Conservation (phyloP, 1,140 invertebrate species). For the Cheumatopsyche charites region DNA sequence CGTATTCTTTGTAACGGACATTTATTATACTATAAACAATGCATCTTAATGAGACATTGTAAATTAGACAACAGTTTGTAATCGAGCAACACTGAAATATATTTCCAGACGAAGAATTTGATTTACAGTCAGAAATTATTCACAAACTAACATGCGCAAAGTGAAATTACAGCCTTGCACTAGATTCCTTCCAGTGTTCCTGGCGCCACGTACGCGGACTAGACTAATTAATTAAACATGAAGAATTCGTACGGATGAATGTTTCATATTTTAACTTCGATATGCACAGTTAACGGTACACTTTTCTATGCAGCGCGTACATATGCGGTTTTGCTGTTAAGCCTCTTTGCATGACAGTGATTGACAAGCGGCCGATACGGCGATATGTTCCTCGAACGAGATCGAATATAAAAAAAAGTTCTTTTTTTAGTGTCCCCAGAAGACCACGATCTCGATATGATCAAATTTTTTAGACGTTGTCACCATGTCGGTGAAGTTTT, state of each 20-base stretch:
- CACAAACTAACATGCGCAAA: too few relatives aligned
- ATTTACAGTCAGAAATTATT: too few relatives aligned
- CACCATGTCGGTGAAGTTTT: conserved; percentile 7
- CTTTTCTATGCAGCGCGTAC: not conserved
- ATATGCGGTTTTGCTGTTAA: conserved; percentile 24
- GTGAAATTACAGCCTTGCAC: too few relatives aligned
- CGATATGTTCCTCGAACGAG: conserved; percentile 31
- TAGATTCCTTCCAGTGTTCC: too few relatives aligned
- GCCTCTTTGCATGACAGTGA: conserved; percentile 40
- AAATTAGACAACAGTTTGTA: too few relatives aligned
- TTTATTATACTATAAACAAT: too few relatives aligned
- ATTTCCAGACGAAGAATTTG: too few relatives aligned
- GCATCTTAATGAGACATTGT: too few relatives aligned
- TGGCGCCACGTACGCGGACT: not conserved
- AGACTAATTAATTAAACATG: conserved; percentile 1
- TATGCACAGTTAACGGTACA: conserved; percentile 2
- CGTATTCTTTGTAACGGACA: too few relatives aligned
- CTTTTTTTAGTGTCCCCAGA: conserved; percentile 27
- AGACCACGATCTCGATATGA: conserved; percentile 11
- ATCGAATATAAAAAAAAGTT: not conserved
- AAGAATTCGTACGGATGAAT: not conserved
- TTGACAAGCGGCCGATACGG: conserved; percentile 38
- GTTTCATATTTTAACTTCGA: not conserved
- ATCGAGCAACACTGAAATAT: too few relatives aligned
- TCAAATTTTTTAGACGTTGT: conserved; percentile 27